Evolutionary conservation across 2,888 invertebrate genomes (phyloP), one percentile per base, ranked within the genome.

Genomic region (Gandaritis pyraliata): DNA sequence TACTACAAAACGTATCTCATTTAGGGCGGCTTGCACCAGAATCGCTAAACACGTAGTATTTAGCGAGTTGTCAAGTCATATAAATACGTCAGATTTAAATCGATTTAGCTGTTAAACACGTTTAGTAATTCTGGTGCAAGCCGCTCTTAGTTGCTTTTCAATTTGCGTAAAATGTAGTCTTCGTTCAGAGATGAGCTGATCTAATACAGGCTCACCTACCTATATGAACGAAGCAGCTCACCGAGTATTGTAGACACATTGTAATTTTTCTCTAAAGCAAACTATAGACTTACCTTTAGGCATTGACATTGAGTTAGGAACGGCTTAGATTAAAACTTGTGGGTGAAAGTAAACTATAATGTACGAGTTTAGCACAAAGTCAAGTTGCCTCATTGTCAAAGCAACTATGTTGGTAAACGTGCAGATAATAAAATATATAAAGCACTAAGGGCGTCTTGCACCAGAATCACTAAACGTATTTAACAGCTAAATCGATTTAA

Each of bases 161-260:
- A 59, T 54, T 43, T 49, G 23, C 3, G 36, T 36, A 43, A 48
- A 49, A 58, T 39, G 49, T 33, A 53, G 38, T 36, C 33, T 53
- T 23, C 30, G 58, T 41, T 48, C 18, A 30, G 15, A 50, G 39
- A 59, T 53, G 48, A 59, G 48, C 43, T 43, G 30, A 59, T 59
- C 41, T 53, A 48, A 51, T 43, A n/a, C 15, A 29, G 15, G 33
- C 15, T 10, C 48, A 47, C 29, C 30, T 47, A 47, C 47, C 23
- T 29, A n/a, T 13, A 29, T 47, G 43, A 43, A 16, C 10, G 16
- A 43, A 43, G 43, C 16, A 43, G 43, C 16, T 43, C 16, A 16
- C 43, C 10, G 16, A 43, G 43, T 16, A 43, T 43, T 16, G 16
- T 43, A 10, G 16, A 16, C 16, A 43, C 43, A 43, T 16, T 43